Conservation (phyloP, 2,113 vertebrate species). For the Megalops atlanticus region DNA sequence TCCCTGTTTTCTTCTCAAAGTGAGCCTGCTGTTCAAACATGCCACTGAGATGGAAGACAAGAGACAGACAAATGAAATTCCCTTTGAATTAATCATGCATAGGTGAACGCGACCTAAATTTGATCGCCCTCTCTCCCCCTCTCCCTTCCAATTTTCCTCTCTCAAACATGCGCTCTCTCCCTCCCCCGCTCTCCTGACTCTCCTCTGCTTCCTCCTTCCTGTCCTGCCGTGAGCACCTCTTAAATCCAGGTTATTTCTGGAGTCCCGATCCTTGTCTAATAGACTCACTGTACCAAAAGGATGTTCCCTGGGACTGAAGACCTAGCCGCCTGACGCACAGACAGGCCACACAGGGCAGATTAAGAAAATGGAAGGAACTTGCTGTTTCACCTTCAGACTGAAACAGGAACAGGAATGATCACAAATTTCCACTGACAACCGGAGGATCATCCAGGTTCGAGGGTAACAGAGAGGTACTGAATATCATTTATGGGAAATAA, state of each 20-base stretch:
- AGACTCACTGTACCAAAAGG: conserved; percentile 20
- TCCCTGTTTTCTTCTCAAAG: too few species aligned
- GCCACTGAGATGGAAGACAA: too few species aligned
- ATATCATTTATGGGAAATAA: neutral
- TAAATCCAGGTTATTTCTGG: conserved; percentile 39
- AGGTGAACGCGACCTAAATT: too few species aligned
- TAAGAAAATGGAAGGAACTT: neutral
- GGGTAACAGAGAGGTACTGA: neutral
- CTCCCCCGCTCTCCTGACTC: neutral
- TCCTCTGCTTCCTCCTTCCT: neutral
- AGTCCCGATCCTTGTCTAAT: conserved; percentile 29
- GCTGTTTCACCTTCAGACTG: too few species aligned
- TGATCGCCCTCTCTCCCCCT: too few species aligned
- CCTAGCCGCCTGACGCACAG: neutral
- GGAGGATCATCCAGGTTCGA: neutral
- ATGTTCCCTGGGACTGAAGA: conserved; percentile 37
- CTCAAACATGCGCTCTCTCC: too few species aligned
- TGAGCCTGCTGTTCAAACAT: too few species aligned
- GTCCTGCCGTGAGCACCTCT: neutral
- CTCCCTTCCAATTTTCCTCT: too few species aligned
- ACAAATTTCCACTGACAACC: neutral
- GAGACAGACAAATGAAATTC: too few species aligned
- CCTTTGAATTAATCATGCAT: too few species aligned
- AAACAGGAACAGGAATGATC: neutral
- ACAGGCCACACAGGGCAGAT: neutral